Base-by-base conservation (phyloP, 92 coral and sea anemone genomes). In the Umimayanthus chanpuru region DNA sequence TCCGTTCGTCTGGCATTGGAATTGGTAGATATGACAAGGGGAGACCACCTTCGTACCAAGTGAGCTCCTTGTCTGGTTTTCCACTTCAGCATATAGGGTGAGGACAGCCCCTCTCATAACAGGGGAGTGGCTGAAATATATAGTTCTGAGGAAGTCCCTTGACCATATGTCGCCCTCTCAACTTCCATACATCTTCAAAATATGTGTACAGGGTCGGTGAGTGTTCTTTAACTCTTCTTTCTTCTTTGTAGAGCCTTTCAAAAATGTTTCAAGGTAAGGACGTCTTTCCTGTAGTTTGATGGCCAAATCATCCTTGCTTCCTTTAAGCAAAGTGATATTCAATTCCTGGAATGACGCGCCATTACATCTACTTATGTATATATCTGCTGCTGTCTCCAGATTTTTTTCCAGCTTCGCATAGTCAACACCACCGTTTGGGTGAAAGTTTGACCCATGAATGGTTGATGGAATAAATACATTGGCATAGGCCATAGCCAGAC, bases 31-130 rank as follows among this genome's bases (percentile, higher is more conserved):
- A 91, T n/a, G 91, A 81, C 66, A 88, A 70, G 55, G 93, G 90
- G 79, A 90, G 89, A 36, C 91, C 91, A 76, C 93, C 91, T 88
- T 91, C 86, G 80, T 74, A 88, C 93, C 93, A 91, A 39, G 77
- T 49, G 71, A 73, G 80, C 65, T 88, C 86, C 80, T 82, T 85
- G 26, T 81, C 88, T 79, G 91, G 93, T 74, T 88, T 88, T 67
- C 89, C 91, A 75, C 91, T 47, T 50, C 65, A 64, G 79, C 93
- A 91, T 73, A 79, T 67, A 29, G 93, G 91, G 85, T 88, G 93
- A 55, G 89, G 88, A 78, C 36, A 32, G 36, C 36, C 36, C 36
- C 2, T 32, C 36, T 32, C 36, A 32, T 32, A 32, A 32, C 93
- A 91, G 28, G 91, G 93, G 64, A 91, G 61, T 49, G 75, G 84